A percentile compares a stretch with the other conserved stretches of the same genome.
Evolutionary conservation across 2,888 invertebrate species (phyloP).

Genomic region (Dasypolia templi): DNA sequence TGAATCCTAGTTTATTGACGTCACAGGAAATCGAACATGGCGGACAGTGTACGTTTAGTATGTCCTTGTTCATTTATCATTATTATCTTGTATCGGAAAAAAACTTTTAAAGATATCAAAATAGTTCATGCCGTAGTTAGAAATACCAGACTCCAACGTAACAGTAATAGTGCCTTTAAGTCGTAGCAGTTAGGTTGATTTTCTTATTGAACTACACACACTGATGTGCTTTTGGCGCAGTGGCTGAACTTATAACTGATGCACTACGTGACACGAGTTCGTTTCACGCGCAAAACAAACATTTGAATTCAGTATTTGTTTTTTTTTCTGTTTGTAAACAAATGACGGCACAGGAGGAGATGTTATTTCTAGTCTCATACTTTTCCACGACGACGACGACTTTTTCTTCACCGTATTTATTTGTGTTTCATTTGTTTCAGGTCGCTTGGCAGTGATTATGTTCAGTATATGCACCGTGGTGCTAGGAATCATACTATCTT

Average conservation of each 20-base stretch:
- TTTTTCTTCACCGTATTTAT: constrained; percentile 4
- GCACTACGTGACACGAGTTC: too few relatives aligned
- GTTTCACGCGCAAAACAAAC: too few relatives aligned
- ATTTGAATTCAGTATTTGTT: too few relatives aligned
- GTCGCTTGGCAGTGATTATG: constrained; percentile 94
- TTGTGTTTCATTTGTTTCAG: constrained; percentile 90
- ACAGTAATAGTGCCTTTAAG: too few relatives aligned
- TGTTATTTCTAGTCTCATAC: too few relatives aligned
- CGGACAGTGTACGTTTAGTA: background rate
- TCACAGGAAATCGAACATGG: background rate
- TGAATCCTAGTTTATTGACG: background rate
- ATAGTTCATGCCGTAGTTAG: too few relatives aligned
- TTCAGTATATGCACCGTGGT: constrained; percentile 95
- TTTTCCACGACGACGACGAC: background rate
- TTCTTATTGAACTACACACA: too few relatives aligned
- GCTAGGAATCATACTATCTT: constrained; percentile 94
- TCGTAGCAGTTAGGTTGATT: too few relatives aligned
- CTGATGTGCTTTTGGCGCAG: too few relatives aligned
- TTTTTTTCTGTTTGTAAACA: background rate
- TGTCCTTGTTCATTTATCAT: background rate
- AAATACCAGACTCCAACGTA: too few relatives aligned
- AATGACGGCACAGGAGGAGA: too few relatives aligned
- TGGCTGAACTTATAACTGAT: too few relatives aligned
- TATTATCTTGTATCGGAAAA: background rate
- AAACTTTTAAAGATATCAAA: background rate